Evolutionary conservation across 2,888 invertebrate species (phyloP).

Genomic region (Charanyca ferruginea): DNA sequence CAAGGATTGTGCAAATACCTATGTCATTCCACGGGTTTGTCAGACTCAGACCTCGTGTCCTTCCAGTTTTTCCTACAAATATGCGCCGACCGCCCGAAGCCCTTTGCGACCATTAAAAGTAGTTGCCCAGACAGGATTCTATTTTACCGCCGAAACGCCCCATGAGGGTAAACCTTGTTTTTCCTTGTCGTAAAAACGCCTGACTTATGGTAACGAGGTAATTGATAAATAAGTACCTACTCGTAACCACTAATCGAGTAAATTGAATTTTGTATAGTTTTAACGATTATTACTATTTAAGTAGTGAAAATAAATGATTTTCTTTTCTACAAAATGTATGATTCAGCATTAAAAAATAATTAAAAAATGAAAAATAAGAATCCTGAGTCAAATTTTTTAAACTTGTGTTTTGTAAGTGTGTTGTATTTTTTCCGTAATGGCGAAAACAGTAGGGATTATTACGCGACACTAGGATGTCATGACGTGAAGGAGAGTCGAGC

Average conservation of each 20-base stretch:
- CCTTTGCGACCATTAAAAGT: constrained; percentile 75
- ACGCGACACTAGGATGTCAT: constrained; percentile 70
- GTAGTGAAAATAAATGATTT: neutral
- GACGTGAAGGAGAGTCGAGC: constrained; percentile 68
- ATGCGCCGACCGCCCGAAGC: constrained; percentile 52
- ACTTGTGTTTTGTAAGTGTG: neutral
- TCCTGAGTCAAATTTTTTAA: neutral
- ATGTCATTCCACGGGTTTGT: constrained; percentile 22
- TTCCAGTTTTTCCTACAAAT: constrained; percentile 57
- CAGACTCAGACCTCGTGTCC: constrained; percentile 9
- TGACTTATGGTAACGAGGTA: constrained; percentile 38
- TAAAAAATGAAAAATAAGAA: neutral
- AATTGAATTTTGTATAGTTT: neutral
- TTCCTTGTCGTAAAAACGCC: constrained; percentile 48
- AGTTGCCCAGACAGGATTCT: constrained; percentile 79
- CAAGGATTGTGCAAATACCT: constrained; percentile 33
- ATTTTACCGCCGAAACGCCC: constrained; percentile 69
- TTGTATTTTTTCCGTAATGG: constrained; percentile 25
- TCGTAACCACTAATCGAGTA: constrained; percentile 20
- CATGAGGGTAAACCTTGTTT: constrained; percentile 63
- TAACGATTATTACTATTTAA: neutral
- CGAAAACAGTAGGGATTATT: constrained; percentile 44
- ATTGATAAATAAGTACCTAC: constrained; percentile 56
- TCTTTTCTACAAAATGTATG: neutral
- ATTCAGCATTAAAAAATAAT: neutral